These are phyloP conservation scores for Pteropus alecto DNA, from an alignment of 2,113 vertebrate genomes.

Conservation along the genomic window DNA sequence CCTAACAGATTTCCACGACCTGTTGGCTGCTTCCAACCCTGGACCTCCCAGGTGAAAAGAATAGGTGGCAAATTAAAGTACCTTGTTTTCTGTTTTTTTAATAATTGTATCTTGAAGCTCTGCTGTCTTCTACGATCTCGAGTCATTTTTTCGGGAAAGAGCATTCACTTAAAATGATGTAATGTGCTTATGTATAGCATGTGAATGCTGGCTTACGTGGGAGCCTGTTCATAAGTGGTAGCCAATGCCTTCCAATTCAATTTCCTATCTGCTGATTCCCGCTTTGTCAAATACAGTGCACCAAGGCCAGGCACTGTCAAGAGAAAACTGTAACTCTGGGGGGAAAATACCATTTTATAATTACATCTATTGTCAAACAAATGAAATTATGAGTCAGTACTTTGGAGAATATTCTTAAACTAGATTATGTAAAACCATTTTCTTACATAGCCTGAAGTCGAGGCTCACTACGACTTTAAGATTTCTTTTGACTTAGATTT, in stretches of 20 bases:
- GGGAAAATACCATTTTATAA: not conserved
- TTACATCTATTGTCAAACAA: not conserved
- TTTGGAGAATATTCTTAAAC: not conserved
- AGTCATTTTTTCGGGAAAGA: not conserved
- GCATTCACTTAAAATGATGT: not conserved
- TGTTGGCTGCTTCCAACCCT: not conserved
- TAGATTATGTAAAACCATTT: not conserved
- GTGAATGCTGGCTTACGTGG: not conserved
- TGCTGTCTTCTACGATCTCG: not conserved
- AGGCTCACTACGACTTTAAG: not conserved
- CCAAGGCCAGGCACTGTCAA: not conserved
- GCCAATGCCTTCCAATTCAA: not conserved
- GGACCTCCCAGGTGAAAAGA: not conserved
- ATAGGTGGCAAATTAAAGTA: not conserved
- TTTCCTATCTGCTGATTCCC: not conserved
- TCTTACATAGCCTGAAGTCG: not conserved
- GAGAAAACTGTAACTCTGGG: constrained; percentile 28
- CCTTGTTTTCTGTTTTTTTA: not conserved
- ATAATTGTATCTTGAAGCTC: not conserved
- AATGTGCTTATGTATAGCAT: not conserved
- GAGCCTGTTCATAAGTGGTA: not conserved
- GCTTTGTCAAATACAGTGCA: not conserved
- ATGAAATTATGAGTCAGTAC: constrained; percentile 8
- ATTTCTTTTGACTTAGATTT: constrained; percentile 23
- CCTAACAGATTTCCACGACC: not conserved